Evolutionary conservation across 1,140 invertebrate species (phyloP), one percentile per base, ranked within the genome.

Genomic region (Portunus trituberculatus): DNA sequence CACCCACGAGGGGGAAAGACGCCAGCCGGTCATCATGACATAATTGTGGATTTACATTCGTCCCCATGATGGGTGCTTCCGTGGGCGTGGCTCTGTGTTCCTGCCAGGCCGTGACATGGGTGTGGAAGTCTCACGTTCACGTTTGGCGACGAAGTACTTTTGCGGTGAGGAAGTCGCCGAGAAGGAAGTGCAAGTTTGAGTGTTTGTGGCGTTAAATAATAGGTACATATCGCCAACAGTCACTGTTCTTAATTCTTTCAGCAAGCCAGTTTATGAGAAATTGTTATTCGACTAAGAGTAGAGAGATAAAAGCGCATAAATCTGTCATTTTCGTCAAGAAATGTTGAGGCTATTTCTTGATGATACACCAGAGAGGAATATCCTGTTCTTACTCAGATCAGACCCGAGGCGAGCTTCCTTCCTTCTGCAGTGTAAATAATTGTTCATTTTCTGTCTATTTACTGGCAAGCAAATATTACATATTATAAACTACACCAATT

Each of bases 301-400:
- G 67, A 20, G 67, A 76, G 67, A n/a, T 76, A n/a, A 7, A 76
- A 76, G n/a, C 1, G 25, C 67, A n/a, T 76, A 25, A 76, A n/a
- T 76, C 67, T 76, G 20, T 76, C 67, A 76, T 76, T n/a, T 76
- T 76, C 67, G 67, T 76, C 67, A 76, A n/a, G 67, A 76, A 76
- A 76, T n/a, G 67, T 76, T 76, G 20, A n/a, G 67, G 67, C 2
- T n/a, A 76, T 76, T 76, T 76, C 67, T 59, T 59, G 52, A 76
- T 76, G n/a, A 76, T 76, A 76, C 67, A 76, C 67, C 20, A n/a
- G 67, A 76, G 67, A 25, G n/a, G 67, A 76, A 25, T 76, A 76
- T 76, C 67, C 67, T n/a, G 67, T 76, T 76, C 67, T 76, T 76
- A 25, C 6, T 76, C n/a, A n/a, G 67, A 76, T 76, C 1, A 76